A percentile compares a stretch with the other conserved stretches of the same genome.
Conservation (phyloP, 2,888 invertebrate species). For the Nipponacmea schrenckii region DNA sequence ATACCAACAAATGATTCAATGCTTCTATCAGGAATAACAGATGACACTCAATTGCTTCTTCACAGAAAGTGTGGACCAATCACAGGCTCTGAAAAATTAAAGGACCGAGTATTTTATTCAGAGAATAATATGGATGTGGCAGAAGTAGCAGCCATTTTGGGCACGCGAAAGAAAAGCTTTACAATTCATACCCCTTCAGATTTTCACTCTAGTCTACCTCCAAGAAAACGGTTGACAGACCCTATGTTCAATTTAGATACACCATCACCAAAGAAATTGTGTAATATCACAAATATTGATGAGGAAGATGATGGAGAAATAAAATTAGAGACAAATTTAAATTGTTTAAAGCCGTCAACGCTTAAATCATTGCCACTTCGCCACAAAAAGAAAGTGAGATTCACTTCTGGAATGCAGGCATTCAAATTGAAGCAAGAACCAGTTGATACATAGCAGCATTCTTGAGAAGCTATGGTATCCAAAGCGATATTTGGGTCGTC, state of each 20-base stretch:
- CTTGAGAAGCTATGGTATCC: no score
- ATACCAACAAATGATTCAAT: constrained; percentile 52
- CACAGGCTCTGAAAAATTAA: constrained; percentile 19
- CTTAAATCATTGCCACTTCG: constrained; percentile 13
- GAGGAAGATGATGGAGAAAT: constrained; percentile 15
- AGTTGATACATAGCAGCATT: background rate
- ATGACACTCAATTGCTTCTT: constrained; percentile 49
- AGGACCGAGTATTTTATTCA: constrained; percentile 40
- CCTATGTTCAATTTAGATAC: background rate
- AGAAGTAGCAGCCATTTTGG: constrained; percentile 36
- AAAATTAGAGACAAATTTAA: constrained; percentile 3
- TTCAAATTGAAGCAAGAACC: constrained; percentile 18
- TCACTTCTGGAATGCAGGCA: constrained; percentile 14
- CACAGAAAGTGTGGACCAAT: constrained; percentile 39
- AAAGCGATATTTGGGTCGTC: no score
- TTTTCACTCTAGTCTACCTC: constrained; percentile 13
- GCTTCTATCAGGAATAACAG: constrained; percentile 48
- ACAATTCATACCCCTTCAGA: constrained; percentile 8
- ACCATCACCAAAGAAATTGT: constrained; percentile 5
- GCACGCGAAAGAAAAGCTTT: constrained; percentile 14
- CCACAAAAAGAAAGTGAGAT: constrained; percentile 19
- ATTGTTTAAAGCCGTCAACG: constrained; percentile 11
- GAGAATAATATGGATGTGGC: constrained; percentile 48
- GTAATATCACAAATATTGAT: constrained; percentile 19
- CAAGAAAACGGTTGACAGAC: background rate